Conservation (phyloP, 2,113 vertebrate genomes). For the Microcebus griseorufus region DNA sequence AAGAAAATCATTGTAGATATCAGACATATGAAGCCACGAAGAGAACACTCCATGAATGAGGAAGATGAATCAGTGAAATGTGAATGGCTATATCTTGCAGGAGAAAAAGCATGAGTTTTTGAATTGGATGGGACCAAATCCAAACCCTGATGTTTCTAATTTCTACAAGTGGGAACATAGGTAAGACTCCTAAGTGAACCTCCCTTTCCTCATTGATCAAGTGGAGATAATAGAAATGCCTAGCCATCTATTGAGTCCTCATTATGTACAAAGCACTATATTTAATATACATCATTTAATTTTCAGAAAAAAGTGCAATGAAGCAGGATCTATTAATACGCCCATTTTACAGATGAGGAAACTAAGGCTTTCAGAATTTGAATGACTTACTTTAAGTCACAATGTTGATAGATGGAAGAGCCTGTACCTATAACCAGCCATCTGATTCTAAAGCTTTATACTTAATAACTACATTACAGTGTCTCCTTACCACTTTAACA, state of each 20-base stretch:
- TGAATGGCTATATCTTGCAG: not conserved
- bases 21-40: not conserved
- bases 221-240: not conserved
- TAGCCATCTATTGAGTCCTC: not conserved
- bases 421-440: not conserved
- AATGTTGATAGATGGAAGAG: not conserved
- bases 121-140: not conserved
- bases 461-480: not conserved
- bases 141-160: not conserved
- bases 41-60: not conserved
- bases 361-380: not conserved
- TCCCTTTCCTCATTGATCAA: not conserved
- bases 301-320: not conserved
- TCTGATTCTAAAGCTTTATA: not conserved
- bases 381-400: not conserved
- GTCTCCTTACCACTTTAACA: not conserved
- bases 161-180: not conserved
- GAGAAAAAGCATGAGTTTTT: not conserved
- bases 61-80: not conserved
- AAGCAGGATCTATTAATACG: not conserved
- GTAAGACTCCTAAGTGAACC: not conserved
- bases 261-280: not conserved
- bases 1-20: not conserved
- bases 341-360: not conserved
- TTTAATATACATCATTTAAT: not conserved